phyloP scores from a whole-genome alignment of 2,797 vertebrate species.

The Takifugu rubripes region DNA sequence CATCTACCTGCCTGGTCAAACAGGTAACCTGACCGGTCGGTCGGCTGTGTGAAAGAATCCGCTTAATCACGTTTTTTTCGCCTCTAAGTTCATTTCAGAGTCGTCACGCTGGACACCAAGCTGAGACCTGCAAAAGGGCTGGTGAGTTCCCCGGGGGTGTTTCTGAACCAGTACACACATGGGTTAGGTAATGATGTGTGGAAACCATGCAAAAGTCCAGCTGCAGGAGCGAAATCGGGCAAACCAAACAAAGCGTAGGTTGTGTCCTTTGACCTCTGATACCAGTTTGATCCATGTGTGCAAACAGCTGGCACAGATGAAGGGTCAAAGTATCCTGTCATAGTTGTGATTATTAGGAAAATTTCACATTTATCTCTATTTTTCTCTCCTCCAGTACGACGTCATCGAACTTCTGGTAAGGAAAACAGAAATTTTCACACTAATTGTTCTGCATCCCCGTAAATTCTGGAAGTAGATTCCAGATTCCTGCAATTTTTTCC shows the following conservation, averaged over 20 bases:
- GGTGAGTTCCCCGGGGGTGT: constrained; percentile 49
- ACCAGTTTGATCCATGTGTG: not conserved
- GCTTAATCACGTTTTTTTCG: no score
- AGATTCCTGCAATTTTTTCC: not conserved
- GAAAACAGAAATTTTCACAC: not conserved
- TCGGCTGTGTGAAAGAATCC: no score
- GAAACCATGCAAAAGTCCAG: no score
- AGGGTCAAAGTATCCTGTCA: not conserved
- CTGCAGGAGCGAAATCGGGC: not conserved
- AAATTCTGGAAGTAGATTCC: not conserved
- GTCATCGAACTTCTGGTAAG: constrained; percentile 11
- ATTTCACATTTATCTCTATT: not conserved
- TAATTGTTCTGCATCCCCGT: not conserved
- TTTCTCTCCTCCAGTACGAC: constrained; percentile 3
- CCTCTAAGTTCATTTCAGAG: constrained; percentile 79
- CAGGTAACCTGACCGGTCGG: not conserved
- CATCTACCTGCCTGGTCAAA: not conserved
- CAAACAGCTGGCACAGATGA: not conserved
- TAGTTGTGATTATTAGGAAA: no score
- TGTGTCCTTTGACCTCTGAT: not conserved
- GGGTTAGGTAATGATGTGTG: not conserved
- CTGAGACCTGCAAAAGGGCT: constrained; percentile 58
- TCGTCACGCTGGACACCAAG: constrained; percentile 75
- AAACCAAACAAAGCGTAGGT: not conserved
- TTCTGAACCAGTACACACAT: not conserved